Conservation (phyloP, 2,888 invertebrate species). For the Brachypalpus laphriformis region DNA sequence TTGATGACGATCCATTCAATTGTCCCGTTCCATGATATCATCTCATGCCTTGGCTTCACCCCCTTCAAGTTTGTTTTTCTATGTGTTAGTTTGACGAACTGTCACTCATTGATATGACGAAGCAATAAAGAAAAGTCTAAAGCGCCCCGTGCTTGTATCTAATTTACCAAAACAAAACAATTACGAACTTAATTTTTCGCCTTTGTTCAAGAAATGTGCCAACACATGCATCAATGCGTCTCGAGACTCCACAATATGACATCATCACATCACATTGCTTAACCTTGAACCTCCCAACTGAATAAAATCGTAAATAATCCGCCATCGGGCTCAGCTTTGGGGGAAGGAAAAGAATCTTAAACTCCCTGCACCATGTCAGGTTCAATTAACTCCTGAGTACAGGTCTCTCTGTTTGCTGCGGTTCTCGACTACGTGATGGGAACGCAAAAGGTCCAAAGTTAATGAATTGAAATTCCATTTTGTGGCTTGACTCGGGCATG, state of each 20-base stretch:
- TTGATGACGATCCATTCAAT: background rate
- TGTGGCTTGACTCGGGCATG: conserved; percentile 29
- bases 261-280: no score
- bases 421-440: conserved; percentile 1
- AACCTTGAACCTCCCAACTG: no score
- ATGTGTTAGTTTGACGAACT: background rate
- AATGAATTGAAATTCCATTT: conserved; percentile 68
- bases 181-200: background rate
- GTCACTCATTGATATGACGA: background rate
- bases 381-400: conserved; percentile 4
- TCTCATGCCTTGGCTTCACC: background rate
- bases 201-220: background rate
- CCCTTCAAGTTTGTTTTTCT: background rate
- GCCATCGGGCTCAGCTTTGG: background rate
- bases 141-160: background rate
- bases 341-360: background rate
- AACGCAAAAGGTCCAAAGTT: conserved; percentile 55
- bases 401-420: background rate
- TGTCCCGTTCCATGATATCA: background rate
- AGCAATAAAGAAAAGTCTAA: background rate
- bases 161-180: conserved; percentile 13
- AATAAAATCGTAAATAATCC: background rate
- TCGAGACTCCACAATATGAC: no score
- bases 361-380: conserved; percentile 6
- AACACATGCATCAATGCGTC: background rate